Base-by-base conservation (phyloP, 2,113 vertebrate species). In the Petroica traversi region DNA sequence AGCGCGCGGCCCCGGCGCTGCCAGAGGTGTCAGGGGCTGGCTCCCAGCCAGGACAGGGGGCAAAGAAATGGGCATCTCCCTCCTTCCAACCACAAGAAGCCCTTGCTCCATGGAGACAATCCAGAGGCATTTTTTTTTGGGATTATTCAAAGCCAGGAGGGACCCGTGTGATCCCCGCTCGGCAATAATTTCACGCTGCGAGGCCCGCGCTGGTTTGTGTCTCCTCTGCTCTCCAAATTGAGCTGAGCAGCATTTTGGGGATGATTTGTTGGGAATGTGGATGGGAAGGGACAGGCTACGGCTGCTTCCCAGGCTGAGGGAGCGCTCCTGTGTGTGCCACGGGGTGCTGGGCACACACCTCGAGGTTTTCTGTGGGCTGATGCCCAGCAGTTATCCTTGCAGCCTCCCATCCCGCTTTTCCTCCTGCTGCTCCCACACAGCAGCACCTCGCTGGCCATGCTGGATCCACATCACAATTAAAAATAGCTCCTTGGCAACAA, bases 401-500 rank as follows among this genome's bases (percentile, higher is more conserved):
- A 3, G n/a, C 28, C 34, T 64, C 48, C 59, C 73, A 9, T 13
- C 55, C 14, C 3, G 1, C 31, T 38, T 25, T 6, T 24, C 14
- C 84, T 45, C 79, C 75, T 52, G 87, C 55, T 51, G 0, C 58
- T 90, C 89, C 75, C 78, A 80, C 24, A 1, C 74, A 15, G 81
- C 74, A 24, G 63, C 55, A 29, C 81, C 33, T 88, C 3, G 8
- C 83, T 62, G 90, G 41, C 90, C 89, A 26, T 43, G 3, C 67
- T 79, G 93, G 63, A 92, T 90, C 81, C 69, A 26, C 81, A 54
- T 94, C 36, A 85, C 38, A 33, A 83, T 66, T 96, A 95, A 96
- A 96, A 97, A 96, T 94, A 97, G 89, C 34, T 76, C 51, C 68
- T 89, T 96, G 94, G 94, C 95, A 92, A 48, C 93, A 79, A 34